Evolutionary conservation across 2,888 invertebrate species (phyloP).

Genomic region (Liposcelis brunnea): DNA sequence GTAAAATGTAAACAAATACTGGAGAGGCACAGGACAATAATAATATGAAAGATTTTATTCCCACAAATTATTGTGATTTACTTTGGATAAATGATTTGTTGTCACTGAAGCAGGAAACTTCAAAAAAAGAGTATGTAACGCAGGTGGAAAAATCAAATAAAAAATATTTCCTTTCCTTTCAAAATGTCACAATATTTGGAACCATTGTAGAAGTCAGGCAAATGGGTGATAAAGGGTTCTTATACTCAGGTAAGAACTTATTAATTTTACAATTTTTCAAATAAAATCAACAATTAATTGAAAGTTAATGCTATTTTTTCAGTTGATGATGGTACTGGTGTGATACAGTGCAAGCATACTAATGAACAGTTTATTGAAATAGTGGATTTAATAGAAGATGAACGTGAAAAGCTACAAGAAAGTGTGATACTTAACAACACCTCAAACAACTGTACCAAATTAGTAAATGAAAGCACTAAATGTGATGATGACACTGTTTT

Average conservation of each 20-base stretch:
- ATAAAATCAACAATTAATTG: neutral
- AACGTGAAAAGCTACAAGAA: too few species aligned
- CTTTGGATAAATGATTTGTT: neutral
- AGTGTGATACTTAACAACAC: too few species aligned
- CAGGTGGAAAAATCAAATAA: neutral
- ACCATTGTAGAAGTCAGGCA: neutral
- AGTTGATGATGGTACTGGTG: slow-evolving; percentile 8
- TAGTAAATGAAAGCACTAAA: too few species aligned
- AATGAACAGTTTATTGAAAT: too few species aligned
- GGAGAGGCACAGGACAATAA: too few species aligned
- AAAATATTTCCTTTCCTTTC: neutral
- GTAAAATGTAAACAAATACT: too few species aligned
- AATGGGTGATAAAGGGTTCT: neutral
- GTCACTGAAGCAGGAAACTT: neutral
- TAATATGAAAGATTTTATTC: too few species aligned
- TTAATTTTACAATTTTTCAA: neutral
- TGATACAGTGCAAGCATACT: neutral
- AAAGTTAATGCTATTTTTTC: neutral
- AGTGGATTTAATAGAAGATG: too few species aligned
- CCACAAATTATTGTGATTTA: too few species aligned
- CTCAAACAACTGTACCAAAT: too few species aligned
- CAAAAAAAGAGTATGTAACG: neutral
- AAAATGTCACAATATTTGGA: neutral
- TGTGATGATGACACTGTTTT: neutral
- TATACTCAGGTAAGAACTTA: neutral